Conservation (phyloP, 2,888 invertebrate genomes). For the Busseola fusca region DNA sequence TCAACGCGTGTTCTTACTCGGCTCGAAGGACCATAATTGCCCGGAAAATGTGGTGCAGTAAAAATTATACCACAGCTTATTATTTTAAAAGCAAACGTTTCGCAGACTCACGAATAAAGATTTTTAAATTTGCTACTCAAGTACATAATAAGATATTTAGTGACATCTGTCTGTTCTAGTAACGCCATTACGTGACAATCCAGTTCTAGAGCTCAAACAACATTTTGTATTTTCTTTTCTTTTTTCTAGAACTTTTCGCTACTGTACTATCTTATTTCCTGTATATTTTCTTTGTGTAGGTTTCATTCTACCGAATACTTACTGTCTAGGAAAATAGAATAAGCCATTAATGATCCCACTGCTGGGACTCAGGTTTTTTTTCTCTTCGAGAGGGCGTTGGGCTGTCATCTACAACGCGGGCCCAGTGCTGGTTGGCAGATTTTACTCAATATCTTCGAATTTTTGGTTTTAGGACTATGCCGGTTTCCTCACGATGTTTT, state of each 20-base stretch:
- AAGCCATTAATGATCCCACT: background rate
- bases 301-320: background rate
- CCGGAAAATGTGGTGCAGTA: background rate
- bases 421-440: background rate
- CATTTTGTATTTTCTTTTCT: background rate
- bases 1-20: background rate
- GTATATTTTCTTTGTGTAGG: too few relatives aligned
- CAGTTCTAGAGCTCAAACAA: background rate
- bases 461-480: background rate
- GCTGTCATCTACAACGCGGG: background rate
- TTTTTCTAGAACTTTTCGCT: background rate
- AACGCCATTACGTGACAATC: conserved; percentile 6
- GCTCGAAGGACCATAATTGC: background rate
- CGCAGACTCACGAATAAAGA: background rate
- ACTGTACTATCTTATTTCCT: background rate
- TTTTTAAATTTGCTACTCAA: background rate
- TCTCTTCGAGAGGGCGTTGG: background rate
- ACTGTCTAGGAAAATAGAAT: background rate
- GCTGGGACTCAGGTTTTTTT: background rate
- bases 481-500: background rate
- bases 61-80: background rate
- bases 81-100: background rate
- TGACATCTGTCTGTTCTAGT: conserved; percentile 3
- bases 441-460: background rate
- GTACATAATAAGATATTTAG: background rate